Conservation (phyloP, 1,140 invertebrate genomes). For the Brachionus sp. region DNA sequence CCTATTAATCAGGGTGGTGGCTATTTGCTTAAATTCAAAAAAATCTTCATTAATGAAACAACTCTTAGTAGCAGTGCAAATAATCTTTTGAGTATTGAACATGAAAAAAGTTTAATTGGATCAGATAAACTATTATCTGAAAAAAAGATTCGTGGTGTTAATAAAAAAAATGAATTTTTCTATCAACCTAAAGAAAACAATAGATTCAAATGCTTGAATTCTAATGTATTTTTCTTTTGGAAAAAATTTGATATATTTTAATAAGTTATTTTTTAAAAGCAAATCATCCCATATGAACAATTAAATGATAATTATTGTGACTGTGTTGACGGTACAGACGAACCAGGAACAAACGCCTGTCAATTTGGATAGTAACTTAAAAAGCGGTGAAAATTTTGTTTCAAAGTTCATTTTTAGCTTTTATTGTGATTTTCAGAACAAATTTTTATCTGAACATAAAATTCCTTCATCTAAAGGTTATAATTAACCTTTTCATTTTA, state of each 20-base stretch:
- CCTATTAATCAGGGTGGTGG: neutral
- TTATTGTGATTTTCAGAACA: conserved; percentile 27
- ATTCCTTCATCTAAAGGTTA: conserved; percentile 7
- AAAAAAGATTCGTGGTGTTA: neutral
- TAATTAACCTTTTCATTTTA: neutral
- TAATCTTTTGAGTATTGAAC: neutral
- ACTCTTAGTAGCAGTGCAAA: neutral
- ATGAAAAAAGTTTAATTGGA: neutral
- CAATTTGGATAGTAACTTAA: neutral
- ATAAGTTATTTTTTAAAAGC: neutral
- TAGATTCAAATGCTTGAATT: neutral
- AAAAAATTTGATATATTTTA: neutral
- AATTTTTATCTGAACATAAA: neutral
- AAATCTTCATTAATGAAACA: neutral
- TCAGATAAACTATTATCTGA: neutral
- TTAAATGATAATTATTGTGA: conserved; percentile 46
- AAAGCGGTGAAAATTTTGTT: neutral
- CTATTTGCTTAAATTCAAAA: neutral
- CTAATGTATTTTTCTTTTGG: neutral
- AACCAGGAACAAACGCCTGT: conserved; percentile 41
- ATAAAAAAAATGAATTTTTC: neutral
- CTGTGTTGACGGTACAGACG: conserved; percentile 34
- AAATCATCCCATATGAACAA: neutral
- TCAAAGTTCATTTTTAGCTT: neutral
- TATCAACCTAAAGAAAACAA: neutral